Conservation (phyloP, 2,888 invertebrate genomes). For the Subacronicta megacephala region DNA sequence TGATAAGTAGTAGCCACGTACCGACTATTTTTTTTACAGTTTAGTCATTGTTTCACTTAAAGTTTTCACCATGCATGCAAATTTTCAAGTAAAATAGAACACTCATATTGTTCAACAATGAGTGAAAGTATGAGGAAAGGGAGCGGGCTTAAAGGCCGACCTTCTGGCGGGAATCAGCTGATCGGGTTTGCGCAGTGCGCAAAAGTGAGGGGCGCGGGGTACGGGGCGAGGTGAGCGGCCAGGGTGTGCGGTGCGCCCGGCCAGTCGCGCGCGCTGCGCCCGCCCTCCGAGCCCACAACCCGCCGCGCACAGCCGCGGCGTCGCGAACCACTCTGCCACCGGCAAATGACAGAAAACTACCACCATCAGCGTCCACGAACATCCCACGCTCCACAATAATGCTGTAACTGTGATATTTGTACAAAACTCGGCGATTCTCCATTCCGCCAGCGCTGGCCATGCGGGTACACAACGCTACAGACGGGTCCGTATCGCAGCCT, state of each 20-base stretch:
- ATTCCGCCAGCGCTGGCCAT: conserved; percentile 63
- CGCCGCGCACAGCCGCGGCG: conserved; percentile 59
- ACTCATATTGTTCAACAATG: conserved; percentile 34
- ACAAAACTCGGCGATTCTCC: conserved; percentile 57
- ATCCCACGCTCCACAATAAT: conserved; percentile 54
- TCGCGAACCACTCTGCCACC: conserved; percentile 56
- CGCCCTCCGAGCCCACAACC: conserved; percentile 57
- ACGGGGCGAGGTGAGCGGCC: conserved; percentile 59
- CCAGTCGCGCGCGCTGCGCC: conserved; percentile 71
- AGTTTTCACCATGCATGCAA: no score
- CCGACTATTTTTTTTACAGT: no score
- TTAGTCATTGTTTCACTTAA: no score
- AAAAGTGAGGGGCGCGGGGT: conserved; percentile 75
- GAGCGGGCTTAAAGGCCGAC: conserved; percentile 73
- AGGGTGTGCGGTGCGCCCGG: conserved; percentile 75
- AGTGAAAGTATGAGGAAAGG: conserved; percentile 72
- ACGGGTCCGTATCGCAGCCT: conserved; percentile 65
- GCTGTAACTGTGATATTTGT: conserved; percentile 75
- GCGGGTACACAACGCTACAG: conserved; percentile 63
- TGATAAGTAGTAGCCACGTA: no score
- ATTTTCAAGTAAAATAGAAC: conserved; percentile 18
- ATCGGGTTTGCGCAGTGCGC: conserved; percentile 88
- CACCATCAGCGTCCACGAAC: conserved; percentile 43
- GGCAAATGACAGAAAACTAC: conserved; percentile 64
- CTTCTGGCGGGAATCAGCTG: conserved; percentile 89